These are phyloP conservation scores for Petrocephalus sullivani DNA, from an alignment of 2,797 vertebrate species.

Conservation along the genomic window DNA sequence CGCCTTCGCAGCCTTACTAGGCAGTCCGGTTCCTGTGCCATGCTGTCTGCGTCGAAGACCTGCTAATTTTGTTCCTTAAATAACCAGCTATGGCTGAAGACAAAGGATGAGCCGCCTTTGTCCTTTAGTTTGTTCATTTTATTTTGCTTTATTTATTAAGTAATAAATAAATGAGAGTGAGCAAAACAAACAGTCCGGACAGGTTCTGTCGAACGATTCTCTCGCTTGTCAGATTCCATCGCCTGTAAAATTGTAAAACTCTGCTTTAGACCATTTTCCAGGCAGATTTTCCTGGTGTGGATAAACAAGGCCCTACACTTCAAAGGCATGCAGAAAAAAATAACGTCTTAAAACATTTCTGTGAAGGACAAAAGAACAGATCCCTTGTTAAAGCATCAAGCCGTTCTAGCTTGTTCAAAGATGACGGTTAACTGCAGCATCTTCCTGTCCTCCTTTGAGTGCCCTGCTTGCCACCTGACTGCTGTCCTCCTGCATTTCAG, in stretches of 20 bases:
- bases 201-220: not conserved
- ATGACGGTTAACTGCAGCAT: not conserved
- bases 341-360: not conserved
- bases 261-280: not conserved
- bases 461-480: not conserved
- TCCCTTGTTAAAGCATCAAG: not conserved
- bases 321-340: not conserved
- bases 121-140: not conserved
- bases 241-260: not conserved
- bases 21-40: not conserved
- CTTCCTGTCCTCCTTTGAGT: not conserved
- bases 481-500: conserved; percentile 33
- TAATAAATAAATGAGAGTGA: not conserved
- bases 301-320: not conserved
- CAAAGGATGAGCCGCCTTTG: not conserved
- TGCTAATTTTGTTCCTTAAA: not conserved
- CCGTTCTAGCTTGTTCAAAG: not conserved
- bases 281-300: not conserved
- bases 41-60: not conserved
- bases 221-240: not conserved
- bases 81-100: not conserved
- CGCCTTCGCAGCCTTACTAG: not conserved
- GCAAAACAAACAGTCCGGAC: not conserved
- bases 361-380: not conserved
- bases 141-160: not conserved